Percentiles rank a stretch among this genome's conserved stretches.
Evolutionary conservation across 1,140 invertebrate species (phyloP).

Genomic region (Leptinotarsa defecta): DNA sequence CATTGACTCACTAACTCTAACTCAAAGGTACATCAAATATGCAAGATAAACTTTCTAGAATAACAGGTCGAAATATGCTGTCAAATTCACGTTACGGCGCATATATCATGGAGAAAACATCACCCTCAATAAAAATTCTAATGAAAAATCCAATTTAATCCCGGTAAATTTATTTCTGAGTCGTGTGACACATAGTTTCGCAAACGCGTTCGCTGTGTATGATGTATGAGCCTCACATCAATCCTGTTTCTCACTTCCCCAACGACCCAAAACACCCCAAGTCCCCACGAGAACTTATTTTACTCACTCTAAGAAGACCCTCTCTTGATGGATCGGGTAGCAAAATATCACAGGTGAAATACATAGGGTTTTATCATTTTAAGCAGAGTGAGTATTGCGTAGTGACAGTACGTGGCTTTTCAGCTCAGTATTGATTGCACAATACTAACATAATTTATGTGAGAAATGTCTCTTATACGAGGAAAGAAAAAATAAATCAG

Average conservation of each 20-base stretch:
- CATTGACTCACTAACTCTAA: no score
- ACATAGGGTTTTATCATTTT: neutral
- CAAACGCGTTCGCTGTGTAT: conserved; percentile 21
- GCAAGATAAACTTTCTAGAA: no score
- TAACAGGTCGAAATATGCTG: neutral
- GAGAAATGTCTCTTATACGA: no score
- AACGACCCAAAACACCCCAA: conserved; percentile 31
- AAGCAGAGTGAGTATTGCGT: neutral
- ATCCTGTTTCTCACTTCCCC: conserved; percentile 30
- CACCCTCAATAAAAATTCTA: conserved; percentile 11
- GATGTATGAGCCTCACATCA: conserved; percentile 35
- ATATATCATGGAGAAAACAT: conserved; percentile 1
- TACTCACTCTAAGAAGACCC: conserved; percentile 23
- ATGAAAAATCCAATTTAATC: conserved; percentile 25
- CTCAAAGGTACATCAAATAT: no score
- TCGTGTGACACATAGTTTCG: conserved; percentile 22
- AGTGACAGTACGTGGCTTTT: no score
- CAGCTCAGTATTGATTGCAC: no score
- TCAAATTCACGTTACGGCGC: neutral
- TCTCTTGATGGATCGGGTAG: conserved; percentile 21
- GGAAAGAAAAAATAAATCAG: no score
- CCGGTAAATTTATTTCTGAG: conserved; percentile 18
- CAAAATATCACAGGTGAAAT: conserved; percentile 23
- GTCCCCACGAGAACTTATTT: conserved; percentile 33
- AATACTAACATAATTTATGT: no score